Conservation (phyloP, 2,797 vertebrate species). For the Masticophis lateralis region DNA sequence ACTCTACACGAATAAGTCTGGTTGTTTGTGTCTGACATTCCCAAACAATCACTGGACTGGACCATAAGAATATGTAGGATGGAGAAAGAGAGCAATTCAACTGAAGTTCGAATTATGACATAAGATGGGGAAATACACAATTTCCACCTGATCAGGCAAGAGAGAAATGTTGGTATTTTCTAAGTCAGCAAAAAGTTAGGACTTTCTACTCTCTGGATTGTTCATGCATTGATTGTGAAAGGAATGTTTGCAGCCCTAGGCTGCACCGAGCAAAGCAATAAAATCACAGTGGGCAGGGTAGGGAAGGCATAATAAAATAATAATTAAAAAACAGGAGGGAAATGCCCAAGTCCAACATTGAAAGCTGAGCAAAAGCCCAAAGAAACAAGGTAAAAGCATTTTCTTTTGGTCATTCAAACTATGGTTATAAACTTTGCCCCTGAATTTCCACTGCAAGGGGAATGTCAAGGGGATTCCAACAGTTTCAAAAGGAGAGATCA, state of each 20-base stretch:
- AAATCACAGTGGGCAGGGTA: neutral
- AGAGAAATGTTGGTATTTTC: neutral
- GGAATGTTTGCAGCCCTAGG: neutral
- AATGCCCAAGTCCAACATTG: neutral
- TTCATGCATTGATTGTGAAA: neutral
- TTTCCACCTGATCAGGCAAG: neutral
- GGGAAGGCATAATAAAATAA: neutral
- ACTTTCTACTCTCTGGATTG: neutral
- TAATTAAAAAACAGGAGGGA: neutral
- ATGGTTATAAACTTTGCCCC: neutral
- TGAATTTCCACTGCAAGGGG: neutral
- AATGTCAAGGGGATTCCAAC: neutral
- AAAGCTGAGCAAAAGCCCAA: neutral
- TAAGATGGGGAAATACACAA: neutral
- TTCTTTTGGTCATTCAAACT: neutral
- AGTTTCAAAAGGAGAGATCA: neutral
- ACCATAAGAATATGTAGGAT: neutral
- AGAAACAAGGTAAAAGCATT: neutral
- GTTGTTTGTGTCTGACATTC: neutral
- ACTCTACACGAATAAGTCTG: neutral
- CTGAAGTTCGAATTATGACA: neutral
- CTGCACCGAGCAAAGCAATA: neutral
- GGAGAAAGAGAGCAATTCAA: neutral
- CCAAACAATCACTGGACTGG: neutral
- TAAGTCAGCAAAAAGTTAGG: neutral